Evolutionary conservation across 1,140 invertebrate species (phyloP).

Genomic region (Hesperophylax magnus): DNA sequence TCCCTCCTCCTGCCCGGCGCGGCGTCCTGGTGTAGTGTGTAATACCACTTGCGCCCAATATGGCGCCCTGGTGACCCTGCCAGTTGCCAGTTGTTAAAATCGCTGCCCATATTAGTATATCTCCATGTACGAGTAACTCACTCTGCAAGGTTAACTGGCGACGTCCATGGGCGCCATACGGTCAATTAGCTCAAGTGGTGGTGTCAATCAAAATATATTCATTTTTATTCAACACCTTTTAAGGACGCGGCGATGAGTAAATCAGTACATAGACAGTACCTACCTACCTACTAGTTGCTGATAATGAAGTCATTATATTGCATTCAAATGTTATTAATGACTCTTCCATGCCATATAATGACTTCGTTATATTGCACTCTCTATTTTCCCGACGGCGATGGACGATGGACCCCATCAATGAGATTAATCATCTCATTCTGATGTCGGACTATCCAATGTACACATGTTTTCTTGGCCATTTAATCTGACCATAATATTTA

Average conservation of each 20-base stretch:
- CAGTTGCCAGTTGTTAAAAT: slow-evolving; percentile 17
- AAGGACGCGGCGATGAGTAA: background rate
- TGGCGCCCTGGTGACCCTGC: background rate
- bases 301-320: too few species aligned
- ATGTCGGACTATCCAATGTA: background rate
- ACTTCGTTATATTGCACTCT: too few species aligned
- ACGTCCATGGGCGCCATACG: slow-evolving; percentile 27
- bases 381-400: too few species aligned
- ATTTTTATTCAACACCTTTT: slow-evolving; percentile 23
- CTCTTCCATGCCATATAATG: too few species aligned
- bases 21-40: too few species aligned
- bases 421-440: too few species aligned
- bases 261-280: background rate
- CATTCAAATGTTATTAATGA: too few species aligned
- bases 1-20: too few species aligned
- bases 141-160: slow-evolving; percentile 7
- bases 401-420: too few species aligned
- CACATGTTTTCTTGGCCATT: too few species aligned
- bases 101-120: slow-evolving; percentile 22
- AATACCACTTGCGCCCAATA: background rate
- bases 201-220: slow-evolving; percentile 29
- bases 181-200: slow-evolving; percentile 34
- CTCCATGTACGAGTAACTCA: background rate
- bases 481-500: too few species aligned
- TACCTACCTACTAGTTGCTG: too few species aligned